phyloP scores from a whole-genome alignment of 1,140 invertebrate genomes.

The Diachasmimorpha longicaudata region DNA sequence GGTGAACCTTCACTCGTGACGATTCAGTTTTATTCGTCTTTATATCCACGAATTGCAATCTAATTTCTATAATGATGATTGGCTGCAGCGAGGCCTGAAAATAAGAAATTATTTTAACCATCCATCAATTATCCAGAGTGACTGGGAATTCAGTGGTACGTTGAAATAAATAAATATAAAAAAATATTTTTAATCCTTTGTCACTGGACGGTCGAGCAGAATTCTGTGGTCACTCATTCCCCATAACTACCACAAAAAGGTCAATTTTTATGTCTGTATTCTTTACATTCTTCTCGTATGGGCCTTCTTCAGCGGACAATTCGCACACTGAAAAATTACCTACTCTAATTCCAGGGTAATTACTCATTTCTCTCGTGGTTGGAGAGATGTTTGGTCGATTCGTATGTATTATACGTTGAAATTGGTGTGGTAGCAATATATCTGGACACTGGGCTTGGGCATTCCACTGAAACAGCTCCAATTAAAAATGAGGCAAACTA shows the following conservation, averaged over 20 bases:
- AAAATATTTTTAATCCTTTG: background rate
- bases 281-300: constrained; percentile 37
- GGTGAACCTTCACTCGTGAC: background rate
- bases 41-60: background rate
- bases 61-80: background rate
- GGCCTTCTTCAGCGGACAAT: constrained; percentile 47
- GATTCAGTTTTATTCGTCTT: constrained; percentile 26
- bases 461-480: constrained; percentile 48
- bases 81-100: background rate
- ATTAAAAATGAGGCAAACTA: constrained; percentile 50
- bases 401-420: background rate
- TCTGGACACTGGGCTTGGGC: constrained; percentile 18
- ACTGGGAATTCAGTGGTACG: background rate
- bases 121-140: background rate
- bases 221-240: background rate
- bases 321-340: constrained; percentile 43
- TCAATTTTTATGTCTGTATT: constrained; percentile 25
- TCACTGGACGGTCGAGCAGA: background rate
- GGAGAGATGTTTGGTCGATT: constrained; percentile 13
- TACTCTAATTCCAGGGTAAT: constrained; percentile 54
- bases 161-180: background rate
- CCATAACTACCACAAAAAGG: constrained; percentile 5
- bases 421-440: background rate
- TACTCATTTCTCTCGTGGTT: constrained; percentile 44
- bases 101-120: background rate